Base-by-base conservation (phyloP, 2,888 invertebrate species). In the Plebejus argus region DNA sequence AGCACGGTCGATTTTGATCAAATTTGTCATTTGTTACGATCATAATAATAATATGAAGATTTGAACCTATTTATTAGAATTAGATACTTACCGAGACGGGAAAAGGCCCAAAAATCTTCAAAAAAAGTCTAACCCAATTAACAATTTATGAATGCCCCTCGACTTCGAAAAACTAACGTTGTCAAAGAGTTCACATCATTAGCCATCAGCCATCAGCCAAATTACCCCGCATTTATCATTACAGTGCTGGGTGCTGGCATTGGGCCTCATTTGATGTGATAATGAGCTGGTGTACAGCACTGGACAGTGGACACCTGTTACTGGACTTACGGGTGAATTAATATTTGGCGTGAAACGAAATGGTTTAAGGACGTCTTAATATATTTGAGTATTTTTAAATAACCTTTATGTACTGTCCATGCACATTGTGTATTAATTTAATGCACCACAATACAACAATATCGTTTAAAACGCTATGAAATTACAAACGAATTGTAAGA, bases 231-330 rank as follows among this genome's bases (percentile, higher is more conserved):
- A 61, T 35, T 76, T 45, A 28, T 66, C 39, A 66, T 76, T 70
- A 76, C 53, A 70, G 76, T 33, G 70, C 10, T 70, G 70, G 70
- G 76, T 33, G 70, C 10, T 70, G 70, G 70, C 70, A 76, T 71
- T 77, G 77, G 71, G 39, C 77, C 39, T 70, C 58, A 58, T 58
- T n/a, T 5, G 15, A 56, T 56, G 49, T 77, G 53, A 77, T 77
- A 74, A 45, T 20, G 72, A 74, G 49, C 23, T n/a, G 39, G 18
- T 70, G 35, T 70, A 70, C 39, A 71, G 28, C 28, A 66, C 66
- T 66, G 28, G 66, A 33, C 28, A 66, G 28, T 66, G 28, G 66
- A 33, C 66, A 66, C 66, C 66, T 66, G 66, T 66, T 66, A 33
- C 39, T 72, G 72, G 58, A 23, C 61, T 61, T 61, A 4, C 23